These are phyloP conservation scores for Rapana venosa DNA, from an alignment of 2,888 invertebrate genomes.

Conservation along the genomic window DNA sequence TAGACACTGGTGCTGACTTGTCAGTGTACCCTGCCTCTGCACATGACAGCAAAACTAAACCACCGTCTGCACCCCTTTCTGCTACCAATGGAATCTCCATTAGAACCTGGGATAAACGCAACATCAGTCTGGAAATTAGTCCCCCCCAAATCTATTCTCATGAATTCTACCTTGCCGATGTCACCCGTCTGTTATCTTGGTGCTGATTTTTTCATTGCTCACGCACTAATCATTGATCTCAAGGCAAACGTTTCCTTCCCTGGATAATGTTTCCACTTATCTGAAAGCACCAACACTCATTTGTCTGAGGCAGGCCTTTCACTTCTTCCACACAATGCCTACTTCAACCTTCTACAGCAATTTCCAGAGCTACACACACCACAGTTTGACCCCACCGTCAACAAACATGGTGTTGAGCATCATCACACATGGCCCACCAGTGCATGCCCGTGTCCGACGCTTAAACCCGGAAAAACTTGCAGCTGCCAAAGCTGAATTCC, in stretches of 20 bases:
- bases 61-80: background rate
- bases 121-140: slow-evolving; percentile 21
- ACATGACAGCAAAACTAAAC: slow-evolving; percentile 18
- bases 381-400: no score
- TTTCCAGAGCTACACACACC: slow-evolving; percentile 37
- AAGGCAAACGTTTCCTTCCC: slow-evolving; percentile 24
- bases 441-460: slow-evolving; percentile 23
- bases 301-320: background rate
- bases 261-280: slow-evolving; percentile 2
- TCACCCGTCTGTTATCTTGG: slow-evolving; percentile 32
- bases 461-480: slow-evolving; percentile 32
- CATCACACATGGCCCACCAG: slow-evolving; percentile 38
- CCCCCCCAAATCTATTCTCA: background rate
- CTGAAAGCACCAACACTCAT: slow-evolving; percentile 3
- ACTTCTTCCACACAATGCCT: slow-evolving; percentile 3
- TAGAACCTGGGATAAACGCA: slow-evolving; percentile 15
- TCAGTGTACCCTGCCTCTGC: slow-evolving; percentile 40
- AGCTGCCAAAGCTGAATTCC: slow-evolving; percentile 43
- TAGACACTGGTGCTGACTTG: slow-evolving; percentile 24
- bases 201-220: slow-evolving; percentile 29
- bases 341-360: slow-evolving; percentile 10
- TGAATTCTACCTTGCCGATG: slow-evolving; percentile 31
- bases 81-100: slow-evolving; percentile 31
- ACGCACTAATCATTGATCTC: slow-evolving; percentile 29
- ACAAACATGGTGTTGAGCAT: no score